A percentile compares a stretch with the other conserved stretches of the same genome.
Conservation (phyloP, 2,113 vertebrate species). For the Oryctolagus cuniculus region DNA sequence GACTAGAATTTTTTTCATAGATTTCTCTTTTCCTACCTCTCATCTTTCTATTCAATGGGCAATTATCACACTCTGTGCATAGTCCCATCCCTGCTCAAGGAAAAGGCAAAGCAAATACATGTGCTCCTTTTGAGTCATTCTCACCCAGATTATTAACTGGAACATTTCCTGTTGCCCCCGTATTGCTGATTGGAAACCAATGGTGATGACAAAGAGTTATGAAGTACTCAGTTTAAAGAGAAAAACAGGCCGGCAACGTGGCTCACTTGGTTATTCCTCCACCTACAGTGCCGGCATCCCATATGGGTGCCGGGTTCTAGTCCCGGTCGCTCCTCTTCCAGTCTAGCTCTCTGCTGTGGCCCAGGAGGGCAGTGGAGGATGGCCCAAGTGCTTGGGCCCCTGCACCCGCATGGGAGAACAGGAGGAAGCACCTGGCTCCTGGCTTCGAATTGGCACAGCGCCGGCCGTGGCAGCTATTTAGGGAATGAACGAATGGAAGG, state of each 20-base stretch:
- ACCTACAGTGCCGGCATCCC: too few species aligned
- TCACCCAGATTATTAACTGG: background rate
- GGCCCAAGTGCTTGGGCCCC: too few species aligned
- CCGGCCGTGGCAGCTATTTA: too few species aligned
- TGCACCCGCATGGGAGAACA: too few species aligned
- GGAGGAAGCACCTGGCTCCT: too few species aligned
- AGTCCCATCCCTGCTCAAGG: background rate
- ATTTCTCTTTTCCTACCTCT: background rate
- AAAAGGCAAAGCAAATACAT: background rate
- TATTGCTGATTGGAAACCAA: background rate
- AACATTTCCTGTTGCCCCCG: background rate
- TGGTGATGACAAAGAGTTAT: background rate
- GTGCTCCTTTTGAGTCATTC: background rate
- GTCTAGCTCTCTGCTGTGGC: too few species aligned
- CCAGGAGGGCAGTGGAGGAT: too few species aligned
- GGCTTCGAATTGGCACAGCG: too few species aligned
- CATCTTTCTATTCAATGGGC: background rate
- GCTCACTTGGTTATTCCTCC: too few species aligned
- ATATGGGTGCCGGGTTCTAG: too few species aligned
- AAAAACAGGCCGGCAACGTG: background rate
- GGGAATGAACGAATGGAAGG: too few species aligned
- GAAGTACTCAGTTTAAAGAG: background rate
- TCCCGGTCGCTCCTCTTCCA: too few species aligned
- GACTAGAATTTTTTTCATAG: background rate
- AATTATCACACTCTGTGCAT: background rate